phyloP scores from a whole-genome alignment of 2,113 vertebrate genomes.

The Tretioscincus oriximinensis region DNA sequence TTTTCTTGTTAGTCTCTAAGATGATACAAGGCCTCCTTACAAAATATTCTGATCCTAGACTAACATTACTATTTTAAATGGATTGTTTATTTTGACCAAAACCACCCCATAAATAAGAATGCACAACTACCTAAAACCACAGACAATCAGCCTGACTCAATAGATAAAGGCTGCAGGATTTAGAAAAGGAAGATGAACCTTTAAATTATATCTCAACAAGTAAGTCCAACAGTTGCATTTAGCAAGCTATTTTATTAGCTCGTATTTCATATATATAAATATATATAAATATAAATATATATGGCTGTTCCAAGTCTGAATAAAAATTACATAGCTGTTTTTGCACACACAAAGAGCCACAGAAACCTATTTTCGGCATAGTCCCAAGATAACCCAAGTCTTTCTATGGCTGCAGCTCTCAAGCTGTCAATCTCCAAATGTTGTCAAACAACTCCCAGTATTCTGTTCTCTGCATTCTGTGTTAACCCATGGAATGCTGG shows the following conservation, averaged over 20 bases:
- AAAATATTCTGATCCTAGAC: too few relatives aligned
- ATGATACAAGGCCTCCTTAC: too few relatives aligned
- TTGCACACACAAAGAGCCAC: not conserved
- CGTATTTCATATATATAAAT: not conserved
- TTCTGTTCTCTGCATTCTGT: too few relatives aligned
- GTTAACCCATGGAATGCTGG: too few relatives aligned
- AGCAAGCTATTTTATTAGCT: not conserved
- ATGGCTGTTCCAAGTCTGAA: not conserved
- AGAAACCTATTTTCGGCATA: not conserved
- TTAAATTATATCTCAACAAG: not conserved
- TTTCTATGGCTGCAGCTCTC: too few relatives aligned
- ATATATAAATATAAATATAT: not conserved
- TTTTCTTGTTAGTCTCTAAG: too few relatives aligned
- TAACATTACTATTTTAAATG: too few relatives aligned
- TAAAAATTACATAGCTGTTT: not conserved
- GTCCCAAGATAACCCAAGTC: not conserved
- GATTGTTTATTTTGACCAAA: too few relatives aligned
- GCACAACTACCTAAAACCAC: not conserved
- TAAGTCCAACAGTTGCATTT: too few relatives aligned
- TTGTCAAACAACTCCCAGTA: too few relatives aligned
- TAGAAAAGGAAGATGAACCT: not conserved
- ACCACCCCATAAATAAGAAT: not conserved
- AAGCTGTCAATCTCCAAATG: too few relatives aligned
- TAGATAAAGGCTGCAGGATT: not conserved
- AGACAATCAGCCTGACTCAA: not conserved